Percentiles rank a stretch among this genome's conserved stretches.
Evolutionary conservation across 2,113 vertebrate genomes (phyloP).

Genomic region (Serilophus lunatus): DNA sequence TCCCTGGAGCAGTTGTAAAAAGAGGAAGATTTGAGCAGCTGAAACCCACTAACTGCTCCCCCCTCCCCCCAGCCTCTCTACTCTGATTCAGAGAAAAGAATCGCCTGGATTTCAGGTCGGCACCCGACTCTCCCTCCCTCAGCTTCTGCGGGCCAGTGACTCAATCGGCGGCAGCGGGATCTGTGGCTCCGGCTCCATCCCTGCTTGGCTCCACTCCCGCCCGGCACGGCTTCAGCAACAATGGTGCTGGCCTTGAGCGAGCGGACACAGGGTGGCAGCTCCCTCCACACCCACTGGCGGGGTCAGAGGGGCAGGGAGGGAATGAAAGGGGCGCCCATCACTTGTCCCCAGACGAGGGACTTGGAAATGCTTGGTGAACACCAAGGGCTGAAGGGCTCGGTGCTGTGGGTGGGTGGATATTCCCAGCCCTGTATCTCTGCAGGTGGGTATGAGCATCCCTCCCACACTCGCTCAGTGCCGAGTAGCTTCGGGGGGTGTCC

Average conservation of each 20-base stretch:
- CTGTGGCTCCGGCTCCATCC: not conserved
- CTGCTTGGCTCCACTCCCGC: not conserved
- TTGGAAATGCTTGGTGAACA: not conserved
- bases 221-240: not conserved
- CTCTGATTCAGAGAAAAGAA: constrained; percentile 1
- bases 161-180: not conserved
- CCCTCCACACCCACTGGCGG: accelerated
- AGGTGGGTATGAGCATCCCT: not conserved
- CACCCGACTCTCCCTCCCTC: not conserved
- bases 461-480: accelerated
- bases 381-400: accelerated
- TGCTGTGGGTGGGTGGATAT: not conserved
- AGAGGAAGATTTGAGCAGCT: not conserved
- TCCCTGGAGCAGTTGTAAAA: not conserved
- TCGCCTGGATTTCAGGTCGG: not conserved
- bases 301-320: not conserved
- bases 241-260: not conserved
- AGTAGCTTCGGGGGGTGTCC: not conserved
- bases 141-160: not conserved
- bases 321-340: accelerated
- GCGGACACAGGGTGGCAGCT: not conserved
- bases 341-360: accelerated
- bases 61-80: not conserved
- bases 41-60: not conserved
- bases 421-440: accelerated